Evolutionary conservation across 2,797 vertebrate species (phyloP).

Genomic region (Graptemys geographica): DNA sequence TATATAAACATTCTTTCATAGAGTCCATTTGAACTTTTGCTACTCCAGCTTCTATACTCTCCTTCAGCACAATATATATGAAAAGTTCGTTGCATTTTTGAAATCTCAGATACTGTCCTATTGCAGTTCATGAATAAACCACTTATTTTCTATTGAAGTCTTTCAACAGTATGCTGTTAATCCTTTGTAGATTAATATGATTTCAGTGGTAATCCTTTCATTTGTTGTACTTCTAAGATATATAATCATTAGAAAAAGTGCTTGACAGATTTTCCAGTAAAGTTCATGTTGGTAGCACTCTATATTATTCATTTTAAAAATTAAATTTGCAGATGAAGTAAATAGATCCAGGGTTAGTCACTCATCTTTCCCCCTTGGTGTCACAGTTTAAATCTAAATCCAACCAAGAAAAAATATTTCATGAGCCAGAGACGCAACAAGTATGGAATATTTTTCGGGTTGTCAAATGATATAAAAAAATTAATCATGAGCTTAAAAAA

Average conservation of each 20-base stretch:
- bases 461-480: no score
- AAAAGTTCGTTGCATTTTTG: constrained; percentile 53
- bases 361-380: constrained; percentile 19
- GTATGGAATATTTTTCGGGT: background rate
- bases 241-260: constrained; percentile 71
- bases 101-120: constrained; percentile 59
- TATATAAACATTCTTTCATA: constrained; percentile 9
- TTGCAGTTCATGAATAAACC: constrained; percentile 64
- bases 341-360: background rate
- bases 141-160: constrained; percentile 48
- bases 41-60: constrained; percentile 42
- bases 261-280: constrained; percentile 69
- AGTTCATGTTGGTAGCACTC: constrained; percentile 42
- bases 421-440: background rate
- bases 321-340: constrained; percentile 48
- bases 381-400: constrained; percentile 15
- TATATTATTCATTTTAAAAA: constrained; percentile 58
- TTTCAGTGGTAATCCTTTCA: constrained; percentile 73
- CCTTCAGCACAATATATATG: constrained; percentile 51
- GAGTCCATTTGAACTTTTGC: constrained; percentile 45
- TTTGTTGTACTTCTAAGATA: constrained; percentile 74
- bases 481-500: no score
- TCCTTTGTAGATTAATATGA: constrained; percentile 75
- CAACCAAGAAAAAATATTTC: background rate
- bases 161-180: constrained; percentile 76